These are phyloP conservation scores for rat (Rattus norvegicus) DNA, from an alignment of 2,113 vertebrate genomes.

Conservation along the genomic window GRCr8 NC_086019.1:153178501-153179000, in stretches of 20 bases:
- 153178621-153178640: background rate
- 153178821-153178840: background rate
- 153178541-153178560: background rate
- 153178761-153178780: background rate
- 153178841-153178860: background rate
- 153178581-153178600: background rate
- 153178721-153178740: background rate
- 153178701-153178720: background rate
- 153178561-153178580: background rate
- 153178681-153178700: background rate
- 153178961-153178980: background rate
- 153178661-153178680: background rate
- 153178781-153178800: background rate
- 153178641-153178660: too few species aligned
- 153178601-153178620: background rate
- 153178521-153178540: background rate
- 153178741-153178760: background rate
- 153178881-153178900: background rate
- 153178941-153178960: background rate
- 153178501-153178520: too few species aligned
- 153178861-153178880: slow-evolving; percentile 1
- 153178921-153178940: background rate
- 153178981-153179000: background rate
- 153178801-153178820: background rate
- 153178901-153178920: background rate